These are phyloP conservation scores for Dasysyrphus albostriatus DNA, from an alignment of 2,888 invertebrate species.

Conservation along the genomic window DNA sequence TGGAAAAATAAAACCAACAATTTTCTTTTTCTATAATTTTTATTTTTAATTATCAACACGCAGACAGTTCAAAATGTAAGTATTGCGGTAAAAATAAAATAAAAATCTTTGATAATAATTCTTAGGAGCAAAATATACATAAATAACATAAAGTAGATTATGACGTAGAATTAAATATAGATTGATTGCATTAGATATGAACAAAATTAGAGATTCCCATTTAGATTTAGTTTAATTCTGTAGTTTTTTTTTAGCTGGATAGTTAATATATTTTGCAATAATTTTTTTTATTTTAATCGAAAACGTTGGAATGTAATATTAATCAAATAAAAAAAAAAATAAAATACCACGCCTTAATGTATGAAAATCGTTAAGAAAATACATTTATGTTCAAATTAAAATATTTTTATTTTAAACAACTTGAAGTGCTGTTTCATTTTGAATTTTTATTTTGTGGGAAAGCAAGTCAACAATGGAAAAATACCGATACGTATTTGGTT, in stretches of 20 bases:
- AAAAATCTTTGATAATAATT: slow-evolving; percentile 42
- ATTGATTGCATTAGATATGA: slow-evolving; percentile 35
- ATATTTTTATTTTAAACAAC: neutral
- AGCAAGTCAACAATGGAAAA: neutral
- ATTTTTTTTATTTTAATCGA: neutral
- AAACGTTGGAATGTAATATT: neutral
- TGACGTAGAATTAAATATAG: slow-evolving; percentile 45
- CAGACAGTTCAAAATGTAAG: slow-evolving; percentile 84
- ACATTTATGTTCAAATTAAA: neutral
- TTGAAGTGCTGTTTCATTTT: neutral
- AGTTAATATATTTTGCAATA: slow-evolving; percentile 13
- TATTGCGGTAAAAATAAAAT: slow-evolving; percentile 76
- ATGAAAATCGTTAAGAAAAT: no score
- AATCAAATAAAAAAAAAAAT: neutral
- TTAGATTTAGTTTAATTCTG: neutral
- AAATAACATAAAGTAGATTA: slow-evolving; percentile 3
- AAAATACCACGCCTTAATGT: slow-evolving; percentile 20
- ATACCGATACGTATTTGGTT: no score
- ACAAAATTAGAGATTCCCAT: neutral
- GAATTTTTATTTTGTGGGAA: neutral
- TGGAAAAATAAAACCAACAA: slow-evolving; percentile 59
- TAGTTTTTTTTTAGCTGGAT: neutral
- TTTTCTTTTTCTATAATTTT: slow-evolving; percentile 77
- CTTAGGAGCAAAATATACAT: slow-evolving; percentile 22
- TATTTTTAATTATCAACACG: slow-evolving; percentile 80